Evolutionary conservation across 1,140 invertebrate species (phyloP).

Genomic region (Lepidurus apus): DNA sequence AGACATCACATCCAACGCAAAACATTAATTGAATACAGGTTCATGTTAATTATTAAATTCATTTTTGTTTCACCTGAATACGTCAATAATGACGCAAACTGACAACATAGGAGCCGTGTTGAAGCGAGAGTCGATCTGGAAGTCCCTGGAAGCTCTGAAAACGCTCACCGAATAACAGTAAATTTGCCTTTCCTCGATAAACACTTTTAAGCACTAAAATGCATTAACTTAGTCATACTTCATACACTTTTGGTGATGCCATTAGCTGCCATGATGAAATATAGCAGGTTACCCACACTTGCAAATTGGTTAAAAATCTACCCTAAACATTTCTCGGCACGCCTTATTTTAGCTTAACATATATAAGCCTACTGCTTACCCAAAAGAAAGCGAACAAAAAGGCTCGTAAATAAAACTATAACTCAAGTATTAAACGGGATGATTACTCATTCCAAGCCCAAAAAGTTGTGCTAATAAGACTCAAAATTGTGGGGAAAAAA

Average conservation of each 20-base stretch:
- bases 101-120: too few species aligned
- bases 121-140: too few species aligned
- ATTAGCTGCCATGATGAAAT: constrained; percentile 8
- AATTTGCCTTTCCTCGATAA: not conserved
- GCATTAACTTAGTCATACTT: not conserved
- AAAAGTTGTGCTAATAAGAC: not conserved
- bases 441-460: not conserved
- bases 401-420: not conserved
- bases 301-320: constrained; percentile 9
- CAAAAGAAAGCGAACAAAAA: not conserved
- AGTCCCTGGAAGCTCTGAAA: too few species aligned
- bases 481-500: not conserved
- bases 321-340: not conserved
- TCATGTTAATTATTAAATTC: too few species aligned
- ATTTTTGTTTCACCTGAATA: too few species aligned
- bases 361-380: not conserved
- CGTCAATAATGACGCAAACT: too few species aligned
- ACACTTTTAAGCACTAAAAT: constrained; percentile 5
- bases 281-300: constrained; percentile 8
- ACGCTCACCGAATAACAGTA: too few species aligned
- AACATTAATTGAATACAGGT: too few species aligned
- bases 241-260: constrained; percentile 11
- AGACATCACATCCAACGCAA: too few species aligned
- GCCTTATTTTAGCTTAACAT: not conserved
- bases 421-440: not conserved